A percentile compares a stretch with the other conserved stretches of the same genome.
phyloP scores from a whole-genome alignment of 2,113 vertebrate genomes.

The Dasyprocta punctata region DNA sequence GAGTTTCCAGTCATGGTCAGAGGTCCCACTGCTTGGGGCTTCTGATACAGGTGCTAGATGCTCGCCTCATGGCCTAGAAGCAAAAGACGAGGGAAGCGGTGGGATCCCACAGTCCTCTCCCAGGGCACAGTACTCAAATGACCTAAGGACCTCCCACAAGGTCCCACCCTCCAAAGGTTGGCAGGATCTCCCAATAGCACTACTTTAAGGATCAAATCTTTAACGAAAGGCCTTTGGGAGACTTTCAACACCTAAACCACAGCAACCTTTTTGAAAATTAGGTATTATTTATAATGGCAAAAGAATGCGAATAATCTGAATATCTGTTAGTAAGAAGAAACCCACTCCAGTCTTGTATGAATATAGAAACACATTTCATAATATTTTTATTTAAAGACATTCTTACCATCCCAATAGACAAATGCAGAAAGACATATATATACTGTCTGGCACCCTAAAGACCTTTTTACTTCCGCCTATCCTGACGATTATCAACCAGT shows the following conservation, averaged over 20 bases:
- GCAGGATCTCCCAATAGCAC: neutral
- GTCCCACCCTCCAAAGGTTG: neutral
- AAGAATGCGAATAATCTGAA: neutral
- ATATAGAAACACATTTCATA: neutral
- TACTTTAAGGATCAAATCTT: neutral
- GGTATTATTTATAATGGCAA: neutral
- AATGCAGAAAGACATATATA: neutral
- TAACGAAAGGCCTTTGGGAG: neutral
- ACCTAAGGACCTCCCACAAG: neutral
- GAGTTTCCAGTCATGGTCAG: neutral
- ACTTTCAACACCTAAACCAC: neutral
- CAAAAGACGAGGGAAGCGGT: neutral
- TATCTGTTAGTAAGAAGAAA: neutral
- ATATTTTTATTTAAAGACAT: neutral
- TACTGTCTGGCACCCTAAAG: neutral
- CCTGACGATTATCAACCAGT: neutral
- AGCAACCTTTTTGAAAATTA: neutral
- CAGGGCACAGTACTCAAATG: neutral
- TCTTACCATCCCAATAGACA: neutral
- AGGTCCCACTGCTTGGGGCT: neutral
- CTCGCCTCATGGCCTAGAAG: neutral
- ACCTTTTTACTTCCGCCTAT: neutral
- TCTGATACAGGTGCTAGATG: neutral
- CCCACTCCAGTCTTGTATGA: neutral
- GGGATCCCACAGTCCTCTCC: neutral